Evolutionary conservation across 2,797 vertebrate genomes (phyloP), one percentile per base, ranked within the genome.

Genomic region (Pangasius macronema): DNA sequence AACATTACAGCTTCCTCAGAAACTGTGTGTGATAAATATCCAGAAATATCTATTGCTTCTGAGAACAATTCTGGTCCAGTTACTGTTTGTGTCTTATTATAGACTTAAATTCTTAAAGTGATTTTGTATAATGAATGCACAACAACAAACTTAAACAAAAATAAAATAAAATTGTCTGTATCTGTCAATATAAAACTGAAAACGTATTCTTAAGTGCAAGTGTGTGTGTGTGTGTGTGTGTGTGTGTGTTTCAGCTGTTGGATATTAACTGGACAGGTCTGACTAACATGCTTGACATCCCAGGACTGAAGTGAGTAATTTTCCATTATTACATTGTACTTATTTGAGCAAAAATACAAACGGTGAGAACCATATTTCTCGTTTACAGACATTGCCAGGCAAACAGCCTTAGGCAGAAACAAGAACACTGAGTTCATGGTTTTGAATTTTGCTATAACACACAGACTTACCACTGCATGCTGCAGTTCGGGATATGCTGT

Each of bases 251-350:
- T 90, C 93, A 99, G 98, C 92, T 97, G 89, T 93, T 99, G 92
- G 98, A 99, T 93, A 98, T 99, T 91, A 99, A 99, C 79, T 99
- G 98, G 98, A 98, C 98, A 0, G 98, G 98, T 90, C 95, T 99
- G 91, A 99, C 98, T n/a, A 99, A 99, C 91, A 96, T 99, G 92
- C 92, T 99, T 92, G 98, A 99, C 90, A 97, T 99, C 91, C 98
- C 98, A 0, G 98, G 98, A 84, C 85, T 99, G 79, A 99, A 99
- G 98, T 99, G 93, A 98, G 98, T 90, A n/a, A 85, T n/a, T 86
- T 49, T 53, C 39, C 73, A 22, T 59, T 20, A 67, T 39, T 46
- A 33, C 55, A 42, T 46, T 87, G 39, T 14, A 27, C 5, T 80
- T 49, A 76, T 11, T 83, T 11, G 4, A 27, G 10, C 39, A 75